phyloP scores from a whole-genome alignment of 2,888 invertebrate genomes.

The Ophioninae sp. region DNA sequence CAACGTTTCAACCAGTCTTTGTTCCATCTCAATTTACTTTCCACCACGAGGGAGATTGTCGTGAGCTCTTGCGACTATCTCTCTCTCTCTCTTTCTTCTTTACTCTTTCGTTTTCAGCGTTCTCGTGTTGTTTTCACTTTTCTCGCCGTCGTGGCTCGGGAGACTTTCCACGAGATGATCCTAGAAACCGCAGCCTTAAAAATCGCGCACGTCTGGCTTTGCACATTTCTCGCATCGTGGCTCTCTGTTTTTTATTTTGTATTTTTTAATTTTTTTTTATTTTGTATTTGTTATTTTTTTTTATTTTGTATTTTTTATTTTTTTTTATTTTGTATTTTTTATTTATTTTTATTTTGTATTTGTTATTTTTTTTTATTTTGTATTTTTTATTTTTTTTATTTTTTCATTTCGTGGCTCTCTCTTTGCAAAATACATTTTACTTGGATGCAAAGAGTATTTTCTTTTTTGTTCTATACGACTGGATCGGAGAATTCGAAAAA shows the following conservation, averaged over 20 bases:
- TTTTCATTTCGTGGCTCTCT: not conserved
- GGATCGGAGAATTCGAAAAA: not conserved
- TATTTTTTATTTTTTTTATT: too few species aligned
- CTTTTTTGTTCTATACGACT: not conserved
- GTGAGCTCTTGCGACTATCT: not conserved
- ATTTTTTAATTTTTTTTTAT: too few species aligned
- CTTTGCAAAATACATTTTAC: slow-evolving; percentile 21
- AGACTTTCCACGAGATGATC: slow-evolving; percentile 34
- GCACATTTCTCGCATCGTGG: slow-evolving; percentile 20
- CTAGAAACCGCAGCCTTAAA: not conserved
- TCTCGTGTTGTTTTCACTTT: slow-evolving; percentile 36
- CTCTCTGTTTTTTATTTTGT: too few species aligned
- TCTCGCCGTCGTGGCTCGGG: slow-evolving; percentile 32
- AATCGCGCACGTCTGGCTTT: slow-evolving; percentile 5
- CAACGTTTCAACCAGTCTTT: slow-evolving; percentile 39
- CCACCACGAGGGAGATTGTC: not conserved
- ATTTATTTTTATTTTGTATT: too few species aligned
- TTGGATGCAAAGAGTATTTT: not conserved
- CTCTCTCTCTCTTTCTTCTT: slow-evolving; percentile 2
- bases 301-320: too few species aligned
- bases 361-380: too few species aligned
- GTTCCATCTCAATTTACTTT: slow-evolving; percentile 19
- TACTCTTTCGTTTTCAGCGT: not conserved
- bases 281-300: too few species aligned
- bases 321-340: too few species aligned